These are phyloP conservation scores for Himalopsyche anomala DNA, from an alignment of 2,888 invertebrate genomes.

Conservation along the genomic window DNA sequence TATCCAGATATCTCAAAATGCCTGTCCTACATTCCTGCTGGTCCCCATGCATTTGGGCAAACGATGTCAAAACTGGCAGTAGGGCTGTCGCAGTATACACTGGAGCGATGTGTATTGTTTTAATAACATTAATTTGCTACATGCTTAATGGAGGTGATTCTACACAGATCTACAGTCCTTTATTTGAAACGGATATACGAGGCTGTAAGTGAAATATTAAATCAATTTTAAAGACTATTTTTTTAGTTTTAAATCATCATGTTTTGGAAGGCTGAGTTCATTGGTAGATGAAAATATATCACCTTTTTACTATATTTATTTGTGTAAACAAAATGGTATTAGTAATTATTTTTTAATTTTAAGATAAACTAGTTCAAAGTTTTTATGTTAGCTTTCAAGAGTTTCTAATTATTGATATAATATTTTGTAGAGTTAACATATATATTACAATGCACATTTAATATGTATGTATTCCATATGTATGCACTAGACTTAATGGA, in stretches of 20 bases:
- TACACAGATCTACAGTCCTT: slow-evolving; percentile 90
- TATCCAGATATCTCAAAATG: slow-evolving; percentile 75
- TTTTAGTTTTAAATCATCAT: not conserved
- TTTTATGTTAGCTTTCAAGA: too few species aligned
- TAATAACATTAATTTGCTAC: slow-evolving; percentile 85
- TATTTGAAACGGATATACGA: slow-evolving; percentile 91
- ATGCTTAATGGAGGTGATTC: slow-evolving; percentile 93
- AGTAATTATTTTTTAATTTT: too few species aligned
- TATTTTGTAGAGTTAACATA: too few species aligned
- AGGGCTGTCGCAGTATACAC: slow-evolving; percentile 89
- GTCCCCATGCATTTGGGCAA: slow-evolving; percentile 93
- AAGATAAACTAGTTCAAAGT: too few species aligned
- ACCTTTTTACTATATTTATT: not conserved
- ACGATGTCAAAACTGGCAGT: slow-evolving; percentile 85
- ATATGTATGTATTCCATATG: too few species aligned
- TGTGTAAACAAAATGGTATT: not conserved
- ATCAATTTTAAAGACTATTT: not conserved
- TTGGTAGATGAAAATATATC: not conserved
- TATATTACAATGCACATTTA: too few species aligned
- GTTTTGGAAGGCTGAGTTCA: not conserved
- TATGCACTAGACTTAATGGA: too few species aligned
- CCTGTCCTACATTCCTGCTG: slow-evolving; percentile 86
- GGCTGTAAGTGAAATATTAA: slow-evolving; percentile 77
- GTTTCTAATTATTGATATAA: too few species aligned
- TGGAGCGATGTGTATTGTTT: slow-evolving; percentile 82